A percentile compares a stretch with the other conserved stretches of the same genome.
Conservation (phyloP, 2,888 invertebrate genomes). For the Silvanus unidentatus region DNA sequence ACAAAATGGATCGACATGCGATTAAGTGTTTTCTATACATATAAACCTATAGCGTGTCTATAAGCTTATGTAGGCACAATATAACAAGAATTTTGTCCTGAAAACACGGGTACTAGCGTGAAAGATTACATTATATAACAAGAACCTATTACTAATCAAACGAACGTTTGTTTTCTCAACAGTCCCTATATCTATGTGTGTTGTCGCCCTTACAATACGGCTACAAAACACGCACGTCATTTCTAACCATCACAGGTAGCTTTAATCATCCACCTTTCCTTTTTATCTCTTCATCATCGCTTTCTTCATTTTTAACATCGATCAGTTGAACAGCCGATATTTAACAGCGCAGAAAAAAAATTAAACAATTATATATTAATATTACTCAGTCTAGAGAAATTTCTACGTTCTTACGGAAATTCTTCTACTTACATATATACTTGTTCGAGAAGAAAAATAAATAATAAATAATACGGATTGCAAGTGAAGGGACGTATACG, state of each 20-base stretch:
- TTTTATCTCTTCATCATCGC: conserved; percentile 25
- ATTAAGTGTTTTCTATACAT: conserved; percentile 7
- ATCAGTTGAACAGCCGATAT: conserved; percentile 6
- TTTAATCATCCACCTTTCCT: background rate
- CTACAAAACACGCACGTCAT: conserved; percentile 33
- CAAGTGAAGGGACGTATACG: conserved; percentile 36
- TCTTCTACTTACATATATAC: too few species aligned
- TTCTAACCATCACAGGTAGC: conserved; percentile 19
- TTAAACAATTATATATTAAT: too few species aligned
- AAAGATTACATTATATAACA: conserved; percentile 39
- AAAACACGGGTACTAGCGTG: conserved; percentile 30
- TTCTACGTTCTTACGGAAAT: too few species aligned
- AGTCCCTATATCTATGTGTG: conserved; percentile 31
- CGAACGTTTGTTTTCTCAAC: conserved; percentile 40
- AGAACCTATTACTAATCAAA: conserved; percentile 40
- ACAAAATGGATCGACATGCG: conserved; percentile 26
- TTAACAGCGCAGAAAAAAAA: too few species aligned
- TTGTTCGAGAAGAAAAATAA: too few species aligned
- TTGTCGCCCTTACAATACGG: conserved; percentile 35
- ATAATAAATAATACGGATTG: conserved; percentile 31
- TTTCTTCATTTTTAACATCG: conserved; percentile 6
- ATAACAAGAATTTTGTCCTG: conserved; percentile 10
- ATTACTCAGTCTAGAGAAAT: too few species aligned
- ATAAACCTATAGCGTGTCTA: background rate
- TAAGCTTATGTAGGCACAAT: background rate